Evolutionary conservation across 1,140 invertebrate species (phyloP), one percentile per base, ranked within the genome.

Genomic region (Dendroctonus valens): DNA sequence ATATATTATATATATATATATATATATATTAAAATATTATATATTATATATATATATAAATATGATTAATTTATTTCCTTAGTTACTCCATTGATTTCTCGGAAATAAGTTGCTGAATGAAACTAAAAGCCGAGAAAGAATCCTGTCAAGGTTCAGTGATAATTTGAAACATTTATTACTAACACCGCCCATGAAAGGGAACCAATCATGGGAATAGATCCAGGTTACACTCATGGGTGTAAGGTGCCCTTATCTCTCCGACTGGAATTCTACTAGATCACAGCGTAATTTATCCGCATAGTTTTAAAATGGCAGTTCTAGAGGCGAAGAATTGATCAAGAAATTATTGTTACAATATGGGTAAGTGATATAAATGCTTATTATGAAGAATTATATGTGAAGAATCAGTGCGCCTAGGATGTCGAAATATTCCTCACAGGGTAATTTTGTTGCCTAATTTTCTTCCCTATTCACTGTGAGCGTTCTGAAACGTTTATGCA

Each of bases 111-210:
- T 39, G 81, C 84, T 2, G 86, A 93, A 61, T 96, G 6, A 94
- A 87, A 41, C 84, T 86, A 61, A 83, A 79, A 53, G 93, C 93
- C 0, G 87, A 92, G 71, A 87, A 88, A 70, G 90, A 89, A 53
- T 91, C 93, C 0, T 87, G 94, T 12, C 85, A 90, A 70, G 90
- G 2, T 96, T 97, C 80, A 87, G 87, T 5, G 82, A 81, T 3
- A 97, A 97, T 79, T 78, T 97, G 37, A 92, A 93, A 73, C 87
- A 92, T 51, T 59, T 96, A 46, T 77, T 97, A 5, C 75, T 96
- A 5, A 86, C 84, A 37, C 85, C 89, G 11, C 93, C 94, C 0
- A 80, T 94, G 0, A 87, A 90, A 76, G 91, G 91, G n/a, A 88
- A 77, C 80, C 81, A 0, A 90, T 96, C 50, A 76, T 93, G 9